Evolutionary conservation across 2,113 vertebrate genomes (phyloP).

Genomic region (Taxidea taxus): DNA sequence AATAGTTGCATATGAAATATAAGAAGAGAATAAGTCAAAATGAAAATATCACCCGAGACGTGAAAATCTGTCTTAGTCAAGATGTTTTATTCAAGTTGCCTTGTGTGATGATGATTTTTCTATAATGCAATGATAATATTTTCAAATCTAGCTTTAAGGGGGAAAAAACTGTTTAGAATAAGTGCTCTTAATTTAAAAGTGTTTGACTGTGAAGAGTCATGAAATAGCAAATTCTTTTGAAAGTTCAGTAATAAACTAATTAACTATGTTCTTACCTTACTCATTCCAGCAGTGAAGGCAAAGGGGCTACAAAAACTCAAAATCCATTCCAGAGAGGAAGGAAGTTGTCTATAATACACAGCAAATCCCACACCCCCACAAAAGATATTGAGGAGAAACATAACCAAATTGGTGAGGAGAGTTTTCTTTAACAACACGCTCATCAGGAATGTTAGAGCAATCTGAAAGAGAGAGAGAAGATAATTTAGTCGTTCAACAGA

Average conservation of each 20-base stretch:
- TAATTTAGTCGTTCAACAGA: rapidly evolving
- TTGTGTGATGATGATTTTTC: neutral
- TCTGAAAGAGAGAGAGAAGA: slow-evolving; percentile 79
- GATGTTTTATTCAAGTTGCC: neutral
- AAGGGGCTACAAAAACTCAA: slow-evolving; percentile 91
- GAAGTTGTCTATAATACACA: slow-evolving; percentile 86
- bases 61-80: neutral
- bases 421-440: slow-evolving; percentile 90
- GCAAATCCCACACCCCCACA: slow-evolving; percentile 89
- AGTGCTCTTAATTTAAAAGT: neutral
- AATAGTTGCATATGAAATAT: neutral
- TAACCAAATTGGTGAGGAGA: slow-evolving; percentile 83
- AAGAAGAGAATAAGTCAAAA: neutral
- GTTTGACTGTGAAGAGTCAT: neutral
- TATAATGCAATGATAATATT: neutral
- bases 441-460: slow-evolving; percentile 91
- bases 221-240: neutral
- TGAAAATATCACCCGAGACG: neutral
- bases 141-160: neutral
- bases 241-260: neutral
- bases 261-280: slow-evolving; percentile 83
- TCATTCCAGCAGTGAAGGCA: slow-evolving; percentile 89
- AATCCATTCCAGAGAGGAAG: slow-evolving; percentile 86
- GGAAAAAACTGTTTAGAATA: neutral
- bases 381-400: slow-evolving; percentile 88